Evolutionary conservation across 2,888 invertebrate genomes (phyloP).

Genomic region (Troilus luridus): DNA sequence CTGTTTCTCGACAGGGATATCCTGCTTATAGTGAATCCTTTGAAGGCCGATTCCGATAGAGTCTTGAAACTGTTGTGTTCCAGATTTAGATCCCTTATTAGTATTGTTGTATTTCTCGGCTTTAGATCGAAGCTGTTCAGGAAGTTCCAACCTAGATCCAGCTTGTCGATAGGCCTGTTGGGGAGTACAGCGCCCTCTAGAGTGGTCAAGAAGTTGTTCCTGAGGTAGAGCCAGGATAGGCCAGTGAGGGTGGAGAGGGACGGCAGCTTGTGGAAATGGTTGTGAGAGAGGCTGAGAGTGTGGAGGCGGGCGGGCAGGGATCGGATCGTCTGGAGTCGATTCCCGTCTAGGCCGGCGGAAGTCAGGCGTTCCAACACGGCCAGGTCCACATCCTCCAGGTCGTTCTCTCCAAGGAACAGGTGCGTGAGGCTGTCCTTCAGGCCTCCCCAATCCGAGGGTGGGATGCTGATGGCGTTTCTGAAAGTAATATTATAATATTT

Average conservation of each 20-base stretch:
- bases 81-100: slow-evolving; percentile 69
- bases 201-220: slow-evolving; percentile 76
- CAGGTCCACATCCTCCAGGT: slow-evolving; percentile 79
- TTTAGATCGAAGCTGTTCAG: slow-evolving; percentile 76
- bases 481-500: background rate
- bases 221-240: slow-evolving; percentile 79
- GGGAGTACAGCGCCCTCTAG: slow-evolving; percentile 73
- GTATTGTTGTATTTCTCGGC: slow-evolving; percentile 68
- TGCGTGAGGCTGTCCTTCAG: slow-evolving; percentile 83
- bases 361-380: slow-evolving; percentile 77
- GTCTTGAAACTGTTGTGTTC: slow-evolving; percentile 70
- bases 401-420: slow-evolving; percentile 86
- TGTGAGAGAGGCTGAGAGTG: slow-evolving; percentile 81
- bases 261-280: slow-evolving; percentile 80
- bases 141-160: slow-evolving; percentile 89
- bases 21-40: slow-evolving; percentile 77
- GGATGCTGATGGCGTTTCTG: slow-evolving; percentile 84
- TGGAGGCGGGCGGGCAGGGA: slow-evolving; percentile 78
- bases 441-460: slow-evolving; percentile 85
- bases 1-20: slow-evolving; percentile 86
- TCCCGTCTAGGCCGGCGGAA: slow-evolving; percentile 80
- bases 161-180: slow-evolving; percentile 80
- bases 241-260: slow-evolving; percentile 75
- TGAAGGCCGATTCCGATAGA: slow-evolving; percentile 68
- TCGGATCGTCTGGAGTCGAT: slow-evolving; percentile 77